These are phyloP conservation scores for Eurystomus glaucurus DNA, from an alignment of 2,797 vertebrate genomes.

Conservation along the genomic window DNA sequence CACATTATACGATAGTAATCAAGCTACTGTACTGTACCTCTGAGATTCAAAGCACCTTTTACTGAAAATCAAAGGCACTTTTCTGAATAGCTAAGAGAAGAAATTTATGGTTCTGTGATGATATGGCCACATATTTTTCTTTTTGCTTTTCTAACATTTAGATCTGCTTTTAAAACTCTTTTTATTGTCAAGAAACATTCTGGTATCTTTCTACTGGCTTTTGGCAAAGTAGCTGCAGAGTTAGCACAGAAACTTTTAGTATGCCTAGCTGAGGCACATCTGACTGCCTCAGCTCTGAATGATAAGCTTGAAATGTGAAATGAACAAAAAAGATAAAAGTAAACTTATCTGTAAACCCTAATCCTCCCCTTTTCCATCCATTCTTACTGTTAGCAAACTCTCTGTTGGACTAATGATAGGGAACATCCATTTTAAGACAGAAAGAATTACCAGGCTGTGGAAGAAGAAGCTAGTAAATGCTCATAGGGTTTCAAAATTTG, in stretches of 20 bases:
- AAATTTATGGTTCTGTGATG: not conserved
- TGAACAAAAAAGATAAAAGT: not conserved
- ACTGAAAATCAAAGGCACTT: slow-evolving; percentile 51
- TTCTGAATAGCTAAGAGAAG: not conserved
- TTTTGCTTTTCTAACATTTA: slow-evolving; percentile 8
- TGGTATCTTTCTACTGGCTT: not conserved
- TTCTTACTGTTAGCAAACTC: not conserved
- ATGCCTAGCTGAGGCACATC: not conserved
- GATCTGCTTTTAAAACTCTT: not conserved
- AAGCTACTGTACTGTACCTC: not conserved
- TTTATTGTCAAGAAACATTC: not conserved
- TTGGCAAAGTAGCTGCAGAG: not conserved
- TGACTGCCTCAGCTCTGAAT: not conserved
- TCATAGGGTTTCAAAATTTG: not conserved
- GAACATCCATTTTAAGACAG: slow-evolving; percentile 4
- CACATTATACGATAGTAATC: slow-evolving; percentile 40
- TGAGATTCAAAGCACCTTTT: slow-evolving; percentile 37
- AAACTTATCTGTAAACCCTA: not conserved
- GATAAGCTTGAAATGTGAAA: not conserved
- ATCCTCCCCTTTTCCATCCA: not conserved
- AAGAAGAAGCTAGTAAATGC: not conserved
- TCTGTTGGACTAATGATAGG: not conserved
- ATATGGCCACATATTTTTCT: not conserved
- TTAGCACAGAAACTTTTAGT: not conserved
- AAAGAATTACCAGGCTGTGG: not conserved